These are phyloP conservation scores for Pelecanus crispus DNA, from an alignment of 2,113 vertebrate genomes.

Conservation along the genomic window DNA sequence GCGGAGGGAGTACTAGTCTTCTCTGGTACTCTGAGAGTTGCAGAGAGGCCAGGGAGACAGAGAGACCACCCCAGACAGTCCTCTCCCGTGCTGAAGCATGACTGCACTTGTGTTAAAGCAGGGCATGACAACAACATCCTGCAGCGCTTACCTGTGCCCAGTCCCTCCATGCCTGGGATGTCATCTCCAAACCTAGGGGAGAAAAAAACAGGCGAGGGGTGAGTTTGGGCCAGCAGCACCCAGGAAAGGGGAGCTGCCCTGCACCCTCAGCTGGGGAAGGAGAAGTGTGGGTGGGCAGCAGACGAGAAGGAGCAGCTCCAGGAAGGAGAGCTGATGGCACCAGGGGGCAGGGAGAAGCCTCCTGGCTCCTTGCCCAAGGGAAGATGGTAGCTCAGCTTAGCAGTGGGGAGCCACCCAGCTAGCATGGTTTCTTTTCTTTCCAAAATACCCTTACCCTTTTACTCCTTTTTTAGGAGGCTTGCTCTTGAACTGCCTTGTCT, in stretches of 20 bases:
- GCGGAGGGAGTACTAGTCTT: background rate
- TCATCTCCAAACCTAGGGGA: constrained; percentile 89
- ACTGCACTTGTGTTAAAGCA: background rate
- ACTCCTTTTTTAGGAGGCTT: constrained; percentile 97
- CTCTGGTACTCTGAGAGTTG: background rate
- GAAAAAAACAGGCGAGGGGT: background rate
- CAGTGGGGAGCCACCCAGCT: background rate
- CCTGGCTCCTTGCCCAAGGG: background rate
- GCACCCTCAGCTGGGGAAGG: background rate
- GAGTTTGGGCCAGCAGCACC: background rate
- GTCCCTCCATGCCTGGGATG: constrained; percentile 96
- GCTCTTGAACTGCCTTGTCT: constrained; percentile 96
- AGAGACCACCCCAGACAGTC: background rate
- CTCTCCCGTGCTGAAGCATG: background rate
- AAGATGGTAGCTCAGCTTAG: background rate
- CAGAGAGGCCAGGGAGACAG: background rate
- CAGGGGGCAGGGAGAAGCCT: background rate
- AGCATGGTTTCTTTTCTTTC: background rate
- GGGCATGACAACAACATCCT: background rate
- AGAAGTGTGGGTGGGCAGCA: background rate
- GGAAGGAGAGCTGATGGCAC: background rate
- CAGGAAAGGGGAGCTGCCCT: background rate
- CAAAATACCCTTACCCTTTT: constrained; percentile 81
- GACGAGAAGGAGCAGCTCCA: background rate
- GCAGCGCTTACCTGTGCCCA: constrained; percentile 82